Evolutionary conservation across 2,888 invertebrate species (phyloP), one percentile per base, ranked within the genome.

Genomic region (Salticus scenicus): DNA sequence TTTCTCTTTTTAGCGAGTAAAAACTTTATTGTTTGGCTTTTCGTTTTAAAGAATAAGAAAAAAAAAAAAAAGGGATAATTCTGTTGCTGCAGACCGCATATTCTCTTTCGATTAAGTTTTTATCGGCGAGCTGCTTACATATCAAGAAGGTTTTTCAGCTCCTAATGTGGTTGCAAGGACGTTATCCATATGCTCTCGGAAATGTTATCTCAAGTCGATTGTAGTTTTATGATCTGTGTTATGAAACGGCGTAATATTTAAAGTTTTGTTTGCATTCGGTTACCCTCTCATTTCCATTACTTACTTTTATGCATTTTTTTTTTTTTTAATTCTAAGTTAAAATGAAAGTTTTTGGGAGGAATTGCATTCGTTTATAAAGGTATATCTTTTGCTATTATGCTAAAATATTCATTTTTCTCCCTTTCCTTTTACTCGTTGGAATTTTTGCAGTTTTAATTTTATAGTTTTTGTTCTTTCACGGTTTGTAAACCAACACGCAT

Each of bases 21-120:
- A 82, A 84, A 84, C 77, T 84, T 84, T 84, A 84, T 84, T 84
- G 83, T 84, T 84, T 77, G 69, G 77, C 71, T 69, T n/a, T 63
- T 42, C 67, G 75, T 51, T 64, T 47, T 69, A 51, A 51, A 17
- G 64, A 71, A 66, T 33, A 37, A 70, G 63, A 28, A 31, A 71
- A 70, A 69, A 51, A 41, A 72, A 72, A 42, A 51, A 82, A 70
- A 84, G 69, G 67, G 41, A 66, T 84, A 84, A 84, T 84, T 72
- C 51, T 47, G 63, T 51, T 51, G 20, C 17, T 24, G n/a, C n/a
- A 57, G 57, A 57, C 57, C 57, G 12, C 57, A 57, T 57, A 57
- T 74, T 74, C 37, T 41, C 24, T 64, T 74, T 63, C 63, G 73
- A 74, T 57, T 63, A 63, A 57, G 73, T 74, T 69, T 77, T 77